Conservation (phyloP, 2,888 invertebrate genomes). For the Rapana venosa region DNA sequence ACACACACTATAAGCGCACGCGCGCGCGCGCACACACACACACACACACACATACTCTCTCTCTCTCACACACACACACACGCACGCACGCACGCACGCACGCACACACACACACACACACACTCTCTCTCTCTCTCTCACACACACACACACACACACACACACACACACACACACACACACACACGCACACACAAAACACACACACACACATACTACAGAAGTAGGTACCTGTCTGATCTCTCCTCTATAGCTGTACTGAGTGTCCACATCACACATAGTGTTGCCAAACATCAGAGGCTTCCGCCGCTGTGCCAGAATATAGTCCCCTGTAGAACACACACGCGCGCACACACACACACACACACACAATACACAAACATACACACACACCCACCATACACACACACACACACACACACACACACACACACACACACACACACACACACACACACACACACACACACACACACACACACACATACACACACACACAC, state of each 20-base stretch:
- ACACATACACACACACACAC: conserved; percentile 6
- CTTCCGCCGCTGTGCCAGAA: conserved; percentile 33
- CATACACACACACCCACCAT: background rate
- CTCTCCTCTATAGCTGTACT: conserved; percentile 32
- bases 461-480: background rate
- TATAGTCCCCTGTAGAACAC: conserved; percentile 33
- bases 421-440: background rate
- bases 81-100: conserved; percentile 21
- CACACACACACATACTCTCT: background rate
- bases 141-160: background rate
- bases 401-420: background rate
- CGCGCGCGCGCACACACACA: background rate
- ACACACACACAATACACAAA: background rate
- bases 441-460: conserved; percentile 5
- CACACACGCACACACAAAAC: background rate
- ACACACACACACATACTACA: conserved; percentile 8
- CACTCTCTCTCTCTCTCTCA: background rate
- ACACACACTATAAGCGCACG: no score
- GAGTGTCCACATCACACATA: conserved; percentile 29
- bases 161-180: conserved; percentile 1
- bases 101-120: conserved; percentile 17
- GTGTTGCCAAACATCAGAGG: conserved; percentile 42
- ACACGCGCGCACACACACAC: background rate
- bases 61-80: background rate
- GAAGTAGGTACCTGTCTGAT: conserved; percentile 18